Conservation (phyloP, 1,140 invertebrate species). For the Planococcus citri region DNA sequence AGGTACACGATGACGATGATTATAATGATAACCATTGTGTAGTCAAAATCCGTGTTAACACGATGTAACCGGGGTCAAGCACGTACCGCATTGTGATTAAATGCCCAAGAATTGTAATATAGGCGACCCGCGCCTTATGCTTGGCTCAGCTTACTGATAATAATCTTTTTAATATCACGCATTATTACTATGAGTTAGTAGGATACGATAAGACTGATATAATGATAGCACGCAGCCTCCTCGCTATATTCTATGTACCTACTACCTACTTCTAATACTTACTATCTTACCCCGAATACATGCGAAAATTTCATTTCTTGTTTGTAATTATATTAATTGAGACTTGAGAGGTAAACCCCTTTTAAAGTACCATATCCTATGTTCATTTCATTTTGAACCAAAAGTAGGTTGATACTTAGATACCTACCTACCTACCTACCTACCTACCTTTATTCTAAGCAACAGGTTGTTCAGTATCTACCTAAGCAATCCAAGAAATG, state of each 20-base stretch:
- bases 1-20: constrained; percentile 12
- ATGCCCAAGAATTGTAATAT: constrained; percentile 16
- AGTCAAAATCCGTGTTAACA: constrained; percentile 19
- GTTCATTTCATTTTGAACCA: too few relatives aligned
- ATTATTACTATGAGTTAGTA: too few relatives aligned
- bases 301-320: not conserved
- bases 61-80: constrained; percentile 18
- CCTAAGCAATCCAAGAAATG: too few relatives aligned
- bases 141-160: not conserved
- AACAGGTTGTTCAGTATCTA: too few relatives aligned
- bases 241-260: not conserved
- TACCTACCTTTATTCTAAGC: too few relatives aligned
- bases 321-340: not conserved
- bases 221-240: too few relatives aligned
- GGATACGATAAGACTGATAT: too few relatives aligned
- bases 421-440: too few relatives aligned
- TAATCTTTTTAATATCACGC: not conserved
- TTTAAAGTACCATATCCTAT: too few relatives aligned
- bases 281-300: too few relatives aligned
- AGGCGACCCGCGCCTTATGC: not conserved
- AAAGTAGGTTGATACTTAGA: too few relatives aligned
- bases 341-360: not conserved
- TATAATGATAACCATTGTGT: constrained; percentile 20
- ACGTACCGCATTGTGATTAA: constrained; percentile 20
- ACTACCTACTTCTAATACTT: too few relatives aligned